These are phyloP conservation scores for Coelogynopora nodosa DNA, from an alignment of 2,888 invertebrate genomes.

Conservation along the genomic window DNA sequence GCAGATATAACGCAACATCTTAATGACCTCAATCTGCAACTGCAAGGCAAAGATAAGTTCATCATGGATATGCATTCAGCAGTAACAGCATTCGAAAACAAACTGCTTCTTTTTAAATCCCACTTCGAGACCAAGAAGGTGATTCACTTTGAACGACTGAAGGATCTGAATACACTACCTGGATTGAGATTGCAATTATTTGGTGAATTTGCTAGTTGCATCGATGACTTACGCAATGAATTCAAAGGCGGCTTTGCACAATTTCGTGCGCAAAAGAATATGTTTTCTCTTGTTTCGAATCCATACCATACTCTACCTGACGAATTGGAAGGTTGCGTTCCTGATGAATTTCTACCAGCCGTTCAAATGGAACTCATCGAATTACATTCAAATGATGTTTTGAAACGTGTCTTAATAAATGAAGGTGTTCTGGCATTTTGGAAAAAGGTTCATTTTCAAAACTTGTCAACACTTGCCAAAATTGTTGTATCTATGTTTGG, in stretches of 20 bases:
- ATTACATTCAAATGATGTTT: slow-evolving; percentile 9
- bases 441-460: slow-evolving; percentile 9
- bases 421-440: neutral
- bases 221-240: too few relatives aligned
- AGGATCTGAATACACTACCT: too few relatives aligned
- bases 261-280: neutral
- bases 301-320: neutral
- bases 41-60: slow-evolving; percentile 7
- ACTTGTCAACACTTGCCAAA: neutral
- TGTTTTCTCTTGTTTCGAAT: neutral
- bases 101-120: neutral
- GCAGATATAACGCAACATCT: slow-evolving; percentile 1
- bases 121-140: neutral
- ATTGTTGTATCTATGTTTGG: slow-evolving; percentile 25
- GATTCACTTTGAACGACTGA: neutral
- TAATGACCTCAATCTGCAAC: neutral
- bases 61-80: slow-evolving; percentile 2
- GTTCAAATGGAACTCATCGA: slow-evolving; percentile 15
- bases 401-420: neutral
- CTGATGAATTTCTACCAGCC: neutral
- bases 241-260: too few relatives aligned
- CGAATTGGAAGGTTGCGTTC: neutral
- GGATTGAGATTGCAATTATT: too few relatives aligned
- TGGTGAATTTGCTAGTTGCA: too few relatives aligned
- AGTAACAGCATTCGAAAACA: neutral